phyloP scores from a whole-genome alignment of 2,797 vertebrate species.

The Argentina silus region DNA sequence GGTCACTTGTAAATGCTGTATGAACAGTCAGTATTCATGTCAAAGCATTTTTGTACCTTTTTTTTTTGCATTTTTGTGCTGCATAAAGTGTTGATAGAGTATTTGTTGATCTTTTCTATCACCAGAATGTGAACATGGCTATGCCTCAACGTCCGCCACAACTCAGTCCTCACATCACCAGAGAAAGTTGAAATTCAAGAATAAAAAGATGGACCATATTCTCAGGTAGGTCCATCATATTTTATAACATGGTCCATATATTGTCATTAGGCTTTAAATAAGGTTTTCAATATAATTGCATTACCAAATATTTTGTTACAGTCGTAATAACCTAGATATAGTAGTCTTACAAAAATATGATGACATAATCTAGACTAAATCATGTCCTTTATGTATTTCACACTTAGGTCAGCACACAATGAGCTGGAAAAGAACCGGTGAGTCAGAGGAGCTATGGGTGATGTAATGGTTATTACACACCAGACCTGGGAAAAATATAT shows the following conservation, averaged over 20 bases:
- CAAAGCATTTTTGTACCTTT: no score
- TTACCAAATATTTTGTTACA: no score
- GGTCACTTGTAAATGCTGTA: no score
- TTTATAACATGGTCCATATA: background rate
- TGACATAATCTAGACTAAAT: background rate
- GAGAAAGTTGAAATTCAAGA: conserved; percentile 81
- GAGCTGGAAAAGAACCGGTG: conserved; percentile 96
- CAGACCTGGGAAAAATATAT: background rate
- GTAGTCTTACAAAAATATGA: background rate
- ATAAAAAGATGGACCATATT: conserved; percentile 82
- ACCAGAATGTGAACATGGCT: conserved; percentile 93
- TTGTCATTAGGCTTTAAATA: background rate
- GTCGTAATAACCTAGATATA: no score
- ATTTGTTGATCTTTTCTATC: conserved; percentile 39
- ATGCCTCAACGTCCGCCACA: conserved; percentile 88
- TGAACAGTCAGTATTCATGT: no score
- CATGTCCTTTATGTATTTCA: conserved; percentile 59
- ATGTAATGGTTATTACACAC: background rate
- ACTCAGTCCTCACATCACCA: conserved; percentile 81
- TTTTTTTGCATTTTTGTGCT: no score
- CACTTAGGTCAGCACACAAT: conserved; percentile 91
- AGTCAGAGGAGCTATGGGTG: conserved; percentile 60
- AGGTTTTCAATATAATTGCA: no score
- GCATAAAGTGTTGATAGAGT: background rate
- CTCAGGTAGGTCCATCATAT: conserved; percentile 45